Conservation (phyloP, 1,140 invertebrate genomes). For the Hesperophylax magnus region DNA sequence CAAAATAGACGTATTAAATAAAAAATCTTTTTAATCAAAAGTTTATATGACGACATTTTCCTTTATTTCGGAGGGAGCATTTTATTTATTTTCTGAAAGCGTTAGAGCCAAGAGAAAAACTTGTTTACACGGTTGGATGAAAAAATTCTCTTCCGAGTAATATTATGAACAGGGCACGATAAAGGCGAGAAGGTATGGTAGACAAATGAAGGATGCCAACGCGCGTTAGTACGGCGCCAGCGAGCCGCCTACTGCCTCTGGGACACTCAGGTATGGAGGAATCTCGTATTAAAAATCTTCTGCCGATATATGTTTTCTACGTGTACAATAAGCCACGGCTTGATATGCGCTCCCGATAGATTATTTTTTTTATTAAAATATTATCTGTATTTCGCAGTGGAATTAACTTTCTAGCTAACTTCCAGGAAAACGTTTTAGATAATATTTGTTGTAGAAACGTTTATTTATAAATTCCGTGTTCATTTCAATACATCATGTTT, state of each 20-base stretch:
- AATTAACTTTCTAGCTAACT: no score
- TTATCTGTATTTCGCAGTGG: no score
- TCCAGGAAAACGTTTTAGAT: no score
- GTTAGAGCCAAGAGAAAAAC: background rate
- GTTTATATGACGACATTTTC: no score
- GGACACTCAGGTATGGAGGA: slow-evolving; percentile 41
- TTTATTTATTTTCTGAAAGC: background rate
- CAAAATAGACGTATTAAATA: no score
- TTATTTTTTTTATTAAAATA: background rate
- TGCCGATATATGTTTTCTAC: slow-evolving; percentile 30
- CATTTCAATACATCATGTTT: no score
- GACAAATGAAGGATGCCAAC: slow-evolving; percentile 54
- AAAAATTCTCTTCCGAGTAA: no score
- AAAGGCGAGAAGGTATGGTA: slow-evolving; percentile 37
- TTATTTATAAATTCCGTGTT: no score
- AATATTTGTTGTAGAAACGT: no score
- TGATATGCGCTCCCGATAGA: slow-evolving; percentile 10
- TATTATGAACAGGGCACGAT: slow-evolving; percentile 6
- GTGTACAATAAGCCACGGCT: slow-evolving; percentile 22
- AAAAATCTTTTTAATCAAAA: no score
- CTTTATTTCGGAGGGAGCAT: background rate
- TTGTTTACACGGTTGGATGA: no score
- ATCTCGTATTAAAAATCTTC: slow-evolving; percentile 40
- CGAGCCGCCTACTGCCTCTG: slow-evolving; percentile 33
- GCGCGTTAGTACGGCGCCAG: slow-evolving; percentile 37